Conservation (phyloP, 2,888 invertebrate genomes). For the Argyra leucocephala region DNA sequence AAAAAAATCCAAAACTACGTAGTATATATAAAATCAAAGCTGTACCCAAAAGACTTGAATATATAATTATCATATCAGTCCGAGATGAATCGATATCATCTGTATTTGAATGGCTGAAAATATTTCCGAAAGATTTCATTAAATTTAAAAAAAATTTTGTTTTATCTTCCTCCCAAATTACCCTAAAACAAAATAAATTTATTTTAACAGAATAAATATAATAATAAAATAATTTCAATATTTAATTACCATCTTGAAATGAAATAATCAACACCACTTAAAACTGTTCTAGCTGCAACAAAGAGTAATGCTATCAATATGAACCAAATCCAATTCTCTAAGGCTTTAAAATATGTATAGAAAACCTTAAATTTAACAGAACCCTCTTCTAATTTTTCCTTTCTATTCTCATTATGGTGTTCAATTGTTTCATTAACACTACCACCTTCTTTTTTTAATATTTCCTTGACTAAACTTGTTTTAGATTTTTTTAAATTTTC, state of each 20-base stretch:
- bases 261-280: slow-evolving; percentile 58
- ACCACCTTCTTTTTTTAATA: not conserved
- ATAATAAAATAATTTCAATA: too few relatives aligned
- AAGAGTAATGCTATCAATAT: slow-evolving; percentile 39
- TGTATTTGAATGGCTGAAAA: not conserved
- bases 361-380: slow-evolving; percentile 50
- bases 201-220: not conserved
- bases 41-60: slow-evolving; percentile 17
- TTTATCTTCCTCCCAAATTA: slow-evolving; percentile 24
- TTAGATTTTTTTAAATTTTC: too few relatives aligned
- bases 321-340: slow-evolving; percentile 39
- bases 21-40: slow-evolving; percentile 46
- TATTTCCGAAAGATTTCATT: not conserved
- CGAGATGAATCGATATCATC: slow-evolving; percentile 8
- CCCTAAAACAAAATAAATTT: slow-evolving; percentile 18
- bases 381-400: slow-evolving; percentile 50
- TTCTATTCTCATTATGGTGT: slow-evolving; percentile 27
- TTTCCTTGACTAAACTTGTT: not conserved
- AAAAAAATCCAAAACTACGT: slow-evolving; percentile 51
- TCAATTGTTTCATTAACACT: too few relatives aligned
- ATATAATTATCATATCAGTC: slow-evolving; percentile 19
- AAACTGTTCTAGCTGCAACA: slow-evolving; percentile 49
- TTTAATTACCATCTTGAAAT: slow-evolving; percentile 53
- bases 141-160: not conserved
- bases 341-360: slow-evolving; percentile 44